Conservation (phyloP, 2,888 invertebrate genomes). For the Molanna angustata region DNA sequence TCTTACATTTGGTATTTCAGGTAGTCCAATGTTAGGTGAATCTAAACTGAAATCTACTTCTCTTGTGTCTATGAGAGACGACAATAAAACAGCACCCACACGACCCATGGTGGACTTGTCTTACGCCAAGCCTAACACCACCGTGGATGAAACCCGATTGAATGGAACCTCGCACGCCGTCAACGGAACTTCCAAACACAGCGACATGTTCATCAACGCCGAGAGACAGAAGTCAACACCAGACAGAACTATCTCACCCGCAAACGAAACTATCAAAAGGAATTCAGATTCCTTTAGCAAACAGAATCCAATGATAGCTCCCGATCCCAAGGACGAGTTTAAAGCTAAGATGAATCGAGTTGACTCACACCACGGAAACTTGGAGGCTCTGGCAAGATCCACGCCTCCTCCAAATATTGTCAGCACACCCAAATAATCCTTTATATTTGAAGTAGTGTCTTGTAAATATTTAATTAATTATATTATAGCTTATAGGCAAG, state of each 20-base stretch:
- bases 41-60: neutral
- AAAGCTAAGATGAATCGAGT: conserved; percentile 54
- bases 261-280: conserved; percentile 32
- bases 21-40: neutral
- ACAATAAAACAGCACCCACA: neutral
- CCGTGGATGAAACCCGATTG: conserved; percentile 33
- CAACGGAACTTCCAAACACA: conserved; percentile 20
- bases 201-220: conserved; percentile 39
- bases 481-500: too few relatives aligned
- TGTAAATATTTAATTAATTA: too few relatives aligned
- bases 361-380: conserved; percentile 49
- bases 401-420: conserved; percentile 11
- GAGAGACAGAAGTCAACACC: conserved; percentile 37
- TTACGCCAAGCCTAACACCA: conserved; percentile 34
- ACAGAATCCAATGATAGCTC: conserved; percentile 34
- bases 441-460: too few relatives aligned
- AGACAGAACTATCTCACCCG: conserved; percentile 34
- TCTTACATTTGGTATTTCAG: too few relatives aligned
- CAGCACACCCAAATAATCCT: neutral
- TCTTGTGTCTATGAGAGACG: neutral
- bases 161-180: conserved; percentile 43
- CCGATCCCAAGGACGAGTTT: conserved; percentile 40
- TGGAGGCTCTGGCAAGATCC: conserved; percentile 41
- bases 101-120: conserved; percentile 38
- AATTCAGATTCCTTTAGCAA: conserved; percentile 36